phyloP scores from a whole-genome alignment of 35 echinoderm and acorn worm genomes.

The Hemicentrotus pulcherrimus region DNA sequence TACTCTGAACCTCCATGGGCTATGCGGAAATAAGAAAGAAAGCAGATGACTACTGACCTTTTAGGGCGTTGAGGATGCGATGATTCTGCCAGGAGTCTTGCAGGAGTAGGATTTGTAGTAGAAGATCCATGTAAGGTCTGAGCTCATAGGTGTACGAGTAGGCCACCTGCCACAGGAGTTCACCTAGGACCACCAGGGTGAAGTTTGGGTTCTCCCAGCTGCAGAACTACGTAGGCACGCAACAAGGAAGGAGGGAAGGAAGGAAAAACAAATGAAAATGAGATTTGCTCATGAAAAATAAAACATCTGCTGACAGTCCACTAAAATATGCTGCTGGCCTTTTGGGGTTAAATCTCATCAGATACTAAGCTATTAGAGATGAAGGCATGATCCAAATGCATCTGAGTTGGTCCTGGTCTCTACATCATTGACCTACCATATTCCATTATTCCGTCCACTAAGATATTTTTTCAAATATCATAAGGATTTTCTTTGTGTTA shows the following conservation, averaged over 20 bases:
- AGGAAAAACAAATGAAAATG: not conserved
- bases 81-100: conserved; percentile 98
- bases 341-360: too few relatives aligned
- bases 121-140: conserved; percentile 88
- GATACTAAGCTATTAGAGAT: too few relatives aligned
- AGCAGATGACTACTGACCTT: conserved; percentile 58
- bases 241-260: not conserved
- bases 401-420: too few relatives aligned
- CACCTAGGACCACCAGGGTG: conserved; percentile 84
- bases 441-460: too few relatives aligned
- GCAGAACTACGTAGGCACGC: conserved; percentile 77
- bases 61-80: conserved; percentile 94
- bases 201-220: conserved; percentile 99
- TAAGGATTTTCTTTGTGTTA: too few relatives aligned
- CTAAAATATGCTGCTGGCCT: too few relatives aligned
- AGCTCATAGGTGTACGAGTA: conserved; percentile 99
- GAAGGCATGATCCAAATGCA: too few relatives aligned
- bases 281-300: not conserved
- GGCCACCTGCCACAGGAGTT: conserved; percentile 97
- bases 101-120: conserved; percentile 91
- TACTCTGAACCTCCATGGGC: too few relatives aligned
- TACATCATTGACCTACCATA: too few relatives aligned
- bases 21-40: not conserved
- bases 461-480: too few relatives aligned
- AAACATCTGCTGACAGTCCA: too few relatives aligned